Conservation (phyloP, 1,140 invertebrate species). For the Brachionus manjavacas region DNA sequence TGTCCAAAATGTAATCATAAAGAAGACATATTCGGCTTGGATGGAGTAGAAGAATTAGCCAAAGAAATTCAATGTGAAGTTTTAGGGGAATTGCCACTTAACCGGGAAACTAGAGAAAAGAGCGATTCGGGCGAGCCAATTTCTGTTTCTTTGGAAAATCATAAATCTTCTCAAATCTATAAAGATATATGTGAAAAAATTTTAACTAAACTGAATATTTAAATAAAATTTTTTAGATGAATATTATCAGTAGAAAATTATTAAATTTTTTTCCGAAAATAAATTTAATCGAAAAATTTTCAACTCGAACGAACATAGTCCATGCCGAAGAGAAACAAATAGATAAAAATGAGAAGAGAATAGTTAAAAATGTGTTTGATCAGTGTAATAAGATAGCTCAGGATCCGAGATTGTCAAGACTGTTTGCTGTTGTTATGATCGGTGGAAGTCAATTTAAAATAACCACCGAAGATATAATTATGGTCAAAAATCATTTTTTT, state of each 20-base stretch:
- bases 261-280: not conserved
- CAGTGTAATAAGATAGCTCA: slow-evolving; percentile 31
- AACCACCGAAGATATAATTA: slow-evolving; percentile 76
- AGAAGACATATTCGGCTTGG: slow-evolving; percentile 36
- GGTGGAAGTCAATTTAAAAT: slow-evolving; percentile 79
- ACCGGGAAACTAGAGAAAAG: slow-evolving; percentile 65
- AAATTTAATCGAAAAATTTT: slow-evolving; percentile 1
- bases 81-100: slow-evolving; percentile 65
- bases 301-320: not conserved
- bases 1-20: slow-evolving; percentile 23
- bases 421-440: slow-evolving; percentile 79
- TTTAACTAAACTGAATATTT: slow-evolving; percentile 21
- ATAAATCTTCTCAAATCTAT: not conserved
- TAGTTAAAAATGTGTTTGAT: slow-evolving; percentile 12
- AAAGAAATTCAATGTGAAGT: not conserved
- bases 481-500: slow-evolving; percentile 76
- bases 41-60: not conserved
- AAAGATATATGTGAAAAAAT: slow-evolving; percentile 35
- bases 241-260: slow-evolving; percentile 16
- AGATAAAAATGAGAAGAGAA: slow-evolving; percentile 17
- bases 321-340: not conserved
- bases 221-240: slow-evolving; percentile 41
- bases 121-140: slow-evolving; percentile 70
- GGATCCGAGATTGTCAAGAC: slow-evolving; percentile 53
- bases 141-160: slow-evolving; percentile 64